These are phyloP conservation scores for Myiothlypis coronata DNA, from an alignment of 2,797 vertebrate genomes.

Conservation along the genomic window DNA sequence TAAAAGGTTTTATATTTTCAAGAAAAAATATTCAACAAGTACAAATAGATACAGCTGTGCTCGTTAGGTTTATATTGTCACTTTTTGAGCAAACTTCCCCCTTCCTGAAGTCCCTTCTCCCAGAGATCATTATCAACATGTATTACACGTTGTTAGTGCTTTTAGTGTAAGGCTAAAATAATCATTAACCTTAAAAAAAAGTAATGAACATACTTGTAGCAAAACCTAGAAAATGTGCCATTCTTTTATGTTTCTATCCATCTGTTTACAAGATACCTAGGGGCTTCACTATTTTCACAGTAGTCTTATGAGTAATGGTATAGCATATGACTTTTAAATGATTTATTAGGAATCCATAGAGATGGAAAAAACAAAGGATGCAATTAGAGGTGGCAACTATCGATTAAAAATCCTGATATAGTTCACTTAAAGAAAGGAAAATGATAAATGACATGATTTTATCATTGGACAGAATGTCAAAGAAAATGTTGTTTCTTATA, in stretches of 20 bases:
- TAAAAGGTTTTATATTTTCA: constrained; percentile 18
- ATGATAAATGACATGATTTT: constrained; percentile 23
- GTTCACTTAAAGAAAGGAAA: constrained; percentile 9
- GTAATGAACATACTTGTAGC: neutral
- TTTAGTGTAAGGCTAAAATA: constrained; percentile 29
- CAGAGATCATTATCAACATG: constrained; percentile 27
- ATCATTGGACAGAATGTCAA: constrained; percentile 6
- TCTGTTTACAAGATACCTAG: neutral
- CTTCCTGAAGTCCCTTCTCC: neutral
- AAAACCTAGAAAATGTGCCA: neutral
- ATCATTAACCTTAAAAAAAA: constrained; percentile 27
- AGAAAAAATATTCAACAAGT: neutral
- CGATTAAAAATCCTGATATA: constrained; percentile 15
- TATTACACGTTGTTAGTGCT: neutral
- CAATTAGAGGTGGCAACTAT: constrained; percentile 50
- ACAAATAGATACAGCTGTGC: neutral
- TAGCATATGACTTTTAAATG: constrained; percentile 35
- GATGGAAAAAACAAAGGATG: constrained; percentile 24
- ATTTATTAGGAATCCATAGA: constrained; percentile 45
- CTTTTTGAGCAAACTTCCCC: constrained; percentile 2
- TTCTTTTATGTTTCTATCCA: neutral
- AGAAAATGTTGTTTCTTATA: neutral
- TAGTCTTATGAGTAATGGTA: neutral
- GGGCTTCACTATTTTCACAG: neutral
- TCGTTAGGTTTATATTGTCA: neutral